Evolutionary conservation across 2,888 invertebrate genomes (phyloP).

Genomic region (Dynastes grantii): DNA sequence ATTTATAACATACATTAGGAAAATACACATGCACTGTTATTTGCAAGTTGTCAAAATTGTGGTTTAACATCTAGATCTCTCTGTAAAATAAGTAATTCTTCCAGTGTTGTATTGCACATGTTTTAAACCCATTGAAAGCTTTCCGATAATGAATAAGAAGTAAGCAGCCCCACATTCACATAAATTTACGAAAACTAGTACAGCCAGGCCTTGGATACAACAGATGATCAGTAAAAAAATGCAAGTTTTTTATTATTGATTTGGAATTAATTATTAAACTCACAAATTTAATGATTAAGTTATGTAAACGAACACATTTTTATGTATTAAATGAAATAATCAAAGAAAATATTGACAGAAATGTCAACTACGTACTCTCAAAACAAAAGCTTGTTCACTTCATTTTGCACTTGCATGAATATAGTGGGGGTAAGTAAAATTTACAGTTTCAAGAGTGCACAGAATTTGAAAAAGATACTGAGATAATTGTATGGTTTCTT

Average conservation of each 20-base stretch:
- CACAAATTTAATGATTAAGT: constrained; percentile 49
- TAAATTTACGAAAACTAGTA: constrained; percentile 49
- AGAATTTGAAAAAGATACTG: neutral
- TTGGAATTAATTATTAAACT: constrained; percentile 44
- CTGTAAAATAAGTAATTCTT: constrained; percentile 41
- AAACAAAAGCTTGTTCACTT: constrained; percentile 64
- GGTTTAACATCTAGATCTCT: constrained; percentile 44
- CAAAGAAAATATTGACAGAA: constrained; percentile 61
- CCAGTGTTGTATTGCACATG: constrained; percentile 42
- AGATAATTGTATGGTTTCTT: neutral
- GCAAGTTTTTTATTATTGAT: constrained; percentile 48
- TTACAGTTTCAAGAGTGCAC: constrained; percentile 16
- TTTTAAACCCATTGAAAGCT: constrained; percentile 29
- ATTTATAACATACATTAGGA: constrained; percentile 53
- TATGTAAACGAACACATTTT: constrained; percentile 48
- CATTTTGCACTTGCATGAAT: constrained; percentile 58
- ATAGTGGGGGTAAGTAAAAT: constrained; percentile 50
- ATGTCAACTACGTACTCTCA: constrained; percentile 64
- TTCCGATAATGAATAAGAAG: constrained; percentile 43
- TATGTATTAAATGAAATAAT: constrained; percentile 46
- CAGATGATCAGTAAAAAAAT: constrained; percentile 54
- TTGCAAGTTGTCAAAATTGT: constrained; percentile 49
- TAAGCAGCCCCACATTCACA: constrained; percentile 45
- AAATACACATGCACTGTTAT: constrained; percentile 52
- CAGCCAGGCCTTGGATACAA: constrained; percentile 50